These are phyloP conservation scores for Dufourea novaeangliae DNA, from an alignment of 1,140 invertebrate species.

Conservation along the genomic window DNA sequence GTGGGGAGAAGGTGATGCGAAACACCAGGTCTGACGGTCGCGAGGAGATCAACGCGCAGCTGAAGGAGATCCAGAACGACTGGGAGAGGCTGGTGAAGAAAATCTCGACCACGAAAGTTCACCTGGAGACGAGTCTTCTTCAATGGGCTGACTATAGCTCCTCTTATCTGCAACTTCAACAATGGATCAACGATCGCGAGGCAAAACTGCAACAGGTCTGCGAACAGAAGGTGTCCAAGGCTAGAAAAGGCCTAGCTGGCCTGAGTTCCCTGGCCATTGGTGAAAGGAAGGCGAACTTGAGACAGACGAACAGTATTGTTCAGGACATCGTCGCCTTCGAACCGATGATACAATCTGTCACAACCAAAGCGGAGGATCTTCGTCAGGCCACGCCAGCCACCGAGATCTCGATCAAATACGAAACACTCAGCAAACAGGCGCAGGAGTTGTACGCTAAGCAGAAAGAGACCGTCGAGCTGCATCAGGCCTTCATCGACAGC, in stretches of 20 bases:
- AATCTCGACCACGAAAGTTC: constrained; percentile 95
- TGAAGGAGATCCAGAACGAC: constrained; percentile 95
- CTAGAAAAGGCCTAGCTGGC: constrained; percentile 88
- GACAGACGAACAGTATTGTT: constrained; percentile 95
- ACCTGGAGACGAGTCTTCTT: constrained; percentile 93
- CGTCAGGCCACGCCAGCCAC: constrained; percentile 92
- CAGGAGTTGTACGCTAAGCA: constrained; percentile 95
- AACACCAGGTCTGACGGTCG: constrained; percentile 94
- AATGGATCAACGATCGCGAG: constrained; percentile 97
- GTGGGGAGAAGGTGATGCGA: constrained; percentile 94
- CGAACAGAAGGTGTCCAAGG: constrained; percentile 91
- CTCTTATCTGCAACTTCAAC: constrained; percentile 93
- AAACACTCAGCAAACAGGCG: constrained; percentile 93
- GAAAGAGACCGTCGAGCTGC: constrained; percentile 93
- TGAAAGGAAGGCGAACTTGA: constrained; percentile 93
- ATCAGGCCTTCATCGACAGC: constrained; percentile 94
- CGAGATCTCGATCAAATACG: constrained; percentile 94
- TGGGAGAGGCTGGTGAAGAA: constrained; percentile 96
- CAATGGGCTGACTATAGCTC: constrained; percentile 98
- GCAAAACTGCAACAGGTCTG: constrained; percentile 96
- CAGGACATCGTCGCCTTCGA: constrained; percentile 97
- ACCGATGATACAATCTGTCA: constrained; percentile 96
- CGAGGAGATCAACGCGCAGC: constrained; percentile 92
- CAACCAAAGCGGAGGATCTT: constrained; percentile 94
- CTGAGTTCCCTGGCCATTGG: constrained; percentile 90